Percentiles rank a stretch among this genome's conserved stretches.
Evolutionary conservation across 2,113 vertebrate species (phyloP).

Genomic region (Haemorhous mexicanus): DNA sequence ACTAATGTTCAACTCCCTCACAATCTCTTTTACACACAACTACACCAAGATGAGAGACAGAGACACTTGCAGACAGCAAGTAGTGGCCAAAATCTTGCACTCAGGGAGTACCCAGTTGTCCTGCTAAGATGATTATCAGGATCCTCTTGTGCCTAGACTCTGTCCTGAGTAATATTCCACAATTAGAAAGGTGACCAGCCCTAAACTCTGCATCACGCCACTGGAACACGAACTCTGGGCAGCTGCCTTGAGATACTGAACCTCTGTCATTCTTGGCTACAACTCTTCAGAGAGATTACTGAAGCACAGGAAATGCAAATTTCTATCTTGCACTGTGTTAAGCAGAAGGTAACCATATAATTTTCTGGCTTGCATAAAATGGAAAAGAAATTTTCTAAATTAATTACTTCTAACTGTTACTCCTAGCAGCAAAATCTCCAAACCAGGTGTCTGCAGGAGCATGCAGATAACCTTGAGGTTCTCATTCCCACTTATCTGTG

Average conservation of each 20-base stretch:
- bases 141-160: not conserved
- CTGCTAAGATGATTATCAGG: not conserved
- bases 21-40: not conserved
- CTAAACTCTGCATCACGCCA: not conserved
- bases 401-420: not conserved
- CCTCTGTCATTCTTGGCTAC: not conserved
- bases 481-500: not conserved
- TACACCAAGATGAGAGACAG: not conserved
- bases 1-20: not conserved
- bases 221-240: not conserved
- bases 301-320: not conserved
- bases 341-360: accelerated
- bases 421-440: not conserved
- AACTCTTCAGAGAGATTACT: not conserved
- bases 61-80: not conserved
- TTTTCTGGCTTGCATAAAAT: not conserved
- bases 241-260: not conserved
- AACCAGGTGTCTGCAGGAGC: accelerated
- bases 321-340: not conserved
- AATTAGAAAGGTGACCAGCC: not conserved
- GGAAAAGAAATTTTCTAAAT: not conserved
- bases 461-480: not conserved
- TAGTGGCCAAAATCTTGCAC: not conserved
- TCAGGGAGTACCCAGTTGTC: not conserved
- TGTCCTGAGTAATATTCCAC: not conserved